A percentile compares a stretch with the other conserved stretches of the same genome.
These are phyloP conservation scores for Picathartes gymnocephalus DNA, from an alignment of 2,113 vertebrate genomes.

Conservation along the genomic window DNA sequence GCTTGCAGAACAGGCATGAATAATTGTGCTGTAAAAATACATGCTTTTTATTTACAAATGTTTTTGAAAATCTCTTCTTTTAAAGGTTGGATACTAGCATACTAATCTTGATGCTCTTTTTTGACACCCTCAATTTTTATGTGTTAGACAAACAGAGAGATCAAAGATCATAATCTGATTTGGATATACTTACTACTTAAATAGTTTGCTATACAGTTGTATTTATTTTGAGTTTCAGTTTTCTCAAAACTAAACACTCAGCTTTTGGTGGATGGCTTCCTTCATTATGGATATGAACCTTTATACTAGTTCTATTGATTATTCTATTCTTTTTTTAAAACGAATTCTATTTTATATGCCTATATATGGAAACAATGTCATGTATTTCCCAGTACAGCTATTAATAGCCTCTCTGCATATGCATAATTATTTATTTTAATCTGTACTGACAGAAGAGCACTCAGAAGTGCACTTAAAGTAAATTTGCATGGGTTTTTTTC, in stretches of 20 bases:
- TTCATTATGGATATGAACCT: background rate
- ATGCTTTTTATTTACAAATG: background rate
- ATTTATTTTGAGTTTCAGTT: background rate
- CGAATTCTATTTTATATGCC: background rate
- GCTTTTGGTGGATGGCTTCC: background rate
- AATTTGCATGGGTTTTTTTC: background rate
- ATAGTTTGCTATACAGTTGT: background rate
- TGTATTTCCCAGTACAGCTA: slow-evolving; percentile 15
- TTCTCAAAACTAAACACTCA: background rate
- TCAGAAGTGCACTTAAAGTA: background rate
- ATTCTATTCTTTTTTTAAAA: background rate
- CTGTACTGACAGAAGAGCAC: background rate
- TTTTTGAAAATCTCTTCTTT: background rate
- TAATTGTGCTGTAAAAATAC: background rate
- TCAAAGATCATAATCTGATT: background rate
- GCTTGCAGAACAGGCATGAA: background rate
- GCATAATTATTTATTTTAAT: slow-evolving; percentile 18
- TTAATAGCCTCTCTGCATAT: background rate
- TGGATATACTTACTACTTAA: background rate
- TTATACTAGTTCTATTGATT: background rate
- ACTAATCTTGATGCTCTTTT: background rate
- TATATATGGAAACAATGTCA: background rate
- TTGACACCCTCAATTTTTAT: background rate
- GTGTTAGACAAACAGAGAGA: background rate
- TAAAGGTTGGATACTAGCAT: background rate